Conservation (phyloP, 2,888 invertebrate species). For the Acleris laterana region DNA sequence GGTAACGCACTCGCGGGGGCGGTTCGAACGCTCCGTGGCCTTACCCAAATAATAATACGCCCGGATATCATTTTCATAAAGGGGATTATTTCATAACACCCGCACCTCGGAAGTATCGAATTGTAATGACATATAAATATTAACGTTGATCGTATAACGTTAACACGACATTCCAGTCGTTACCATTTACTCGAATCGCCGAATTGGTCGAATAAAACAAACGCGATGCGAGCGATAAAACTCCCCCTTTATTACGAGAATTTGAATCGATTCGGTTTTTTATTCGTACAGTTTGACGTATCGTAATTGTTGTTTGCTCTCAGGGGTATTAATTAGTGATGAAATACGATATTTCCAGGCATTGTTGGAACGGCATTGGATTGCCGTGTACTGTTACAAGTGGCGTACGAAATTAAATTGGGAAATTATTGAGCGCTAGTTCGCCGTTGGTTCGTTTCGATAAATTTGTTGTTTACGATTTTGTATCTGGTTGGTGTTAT, state of each 20-base stretch:
- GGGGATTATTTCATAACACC: constrained; percentile 8
- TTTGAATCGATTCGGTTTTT: constrained; percentile 48
- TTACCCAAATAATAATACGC: not conserved
- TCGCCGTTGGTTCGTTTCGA: constrained; percentile 42
- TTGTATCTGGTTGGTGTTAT: constrained; percentile 7
- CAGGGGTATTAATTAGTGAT: constrained; percentile 72
- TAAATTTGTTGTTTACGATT: constrained; percentile 35
- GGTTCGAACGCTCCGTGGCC: no score
- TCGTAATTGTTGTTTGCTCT: constrained; percentile 75
- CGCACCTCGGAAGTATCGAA: constrained; percentile 6
- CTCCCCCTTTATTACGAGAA: constrained; percentile 59
- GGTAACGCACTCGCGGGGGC: no score
- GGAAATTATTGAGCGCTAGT: constrained; percentile 50
- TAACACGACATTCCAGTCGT: constrained; percentile 35
- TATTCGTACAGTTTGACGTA: constrained; percentile 61
- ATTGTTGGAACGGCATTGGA: constrained; percentile 46
- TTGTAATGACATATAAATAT: constrained; percentile 10
- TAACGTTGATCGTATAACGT: constrained; percentile 17
- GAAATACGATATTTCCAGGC: constrained; percentile 74
- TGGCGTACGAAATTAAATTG: constrained; percentile 50
- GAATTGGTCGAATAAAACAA: constrained; percentile 70
- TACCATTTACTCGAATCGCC: constrained; percentile 54
- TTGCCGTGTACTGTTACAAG: constrained; percentile 30
- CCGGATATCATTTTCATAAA: constrained; percentile 5
- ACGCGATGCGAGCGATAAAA: constrained; percentile 58